Evolutionary conservation across 2,797 vertebrate genomes (phyloP), one percentile per base, ranked within the genome.

Genomic region (Syngnathus rostellatus): DNA sequence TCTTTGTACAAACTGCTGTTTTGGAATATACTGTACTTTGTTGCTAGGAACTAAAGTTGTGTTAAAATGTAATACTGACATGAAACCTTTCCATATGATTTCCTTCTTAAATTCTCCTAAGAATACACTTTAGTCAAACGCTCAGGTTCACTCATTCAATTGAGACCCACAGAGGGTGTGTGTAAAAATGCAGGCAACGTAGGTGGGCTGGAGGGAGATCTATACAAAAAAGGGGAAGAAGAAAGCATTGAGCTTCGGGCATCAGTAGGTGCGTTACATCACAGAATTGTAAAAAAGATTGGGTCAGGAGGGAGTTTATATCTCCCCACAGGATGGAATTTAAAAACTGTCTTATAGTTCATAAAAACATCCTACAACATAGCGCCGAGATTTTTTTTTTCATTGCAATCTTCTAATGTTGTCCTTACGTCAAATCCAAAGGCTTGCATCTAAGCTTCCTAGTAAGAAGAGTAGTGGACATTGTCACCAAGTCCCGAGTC

Each of bases 211-310:
- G 31, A 73, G 62, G 60, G 68, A 65, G 48, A 67, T 53, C 68
- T 19, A 63, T 17, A 60, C 63, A 72, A 62, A 61, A 54, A 57
- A 46, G 65, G 58, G 54, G 64, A 62, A 65, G 51, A 43, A 70
- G 71, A 67, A 62, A 12, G 12, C 25, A 62, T 45, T 23, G 55
- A 73, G 78, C 72, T 70, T 11, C 5, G 73, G 74, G 77, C 75
- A 69, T 60, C 65, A 76, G 81, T 74, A 71, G 73, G 78, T 74
- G 77, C 73, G 78, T 82, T 78, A 75, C 71, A 76, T 83, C 82
- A 80, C 59, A 51, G 62, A 63, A 76, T 67, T 70, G 69, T 71
- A 76, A 76, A 78, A 73, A 62, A 62, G 69, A 68, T 25, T 76
- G 63, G 71, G 71, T 79, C 73, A 83, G 69, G 67, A 76, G 75